Base-by-base conservation (phyloP, 2,113 vertebrate species). In the Xiphophorus couchianus region DNA sequence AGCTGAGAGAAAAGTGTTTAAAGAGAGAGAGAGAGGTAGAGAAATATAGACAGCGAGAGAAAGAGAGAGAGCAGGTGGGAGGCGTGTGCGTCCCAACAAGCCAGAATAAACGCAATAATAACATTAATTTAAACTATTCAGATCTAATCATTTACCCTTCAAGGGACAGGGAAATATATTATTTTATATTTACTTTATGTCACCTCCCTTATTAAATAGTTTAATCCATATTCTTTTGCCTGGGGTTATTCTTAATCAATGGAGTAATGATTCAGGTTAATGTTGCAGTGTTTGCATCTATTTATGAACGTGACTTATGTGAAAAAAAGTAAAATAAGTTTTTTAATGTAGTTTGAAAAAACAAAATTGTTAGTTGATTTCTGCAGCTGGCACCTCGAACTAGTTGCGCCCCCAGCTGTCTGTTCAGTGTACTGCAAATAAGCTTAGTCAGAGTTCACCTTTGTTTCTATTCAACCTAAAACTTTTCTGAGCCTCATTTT, bases 321-420 rank as follows among this genome's bases (percentile, higher is more conserved):
- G n/a, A n/a, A n/a, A 11, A 54, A 25, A 54, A 51, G 22, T 1
- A 35, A 35, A 33, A 35, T 9, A 35, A 35, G 33, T 58, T 58
- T 54, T 58, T 35, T 5, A 17, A 48, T 48, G 44, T 48, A 42
- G 9, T 37, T 37, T 44, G 3, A 17, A 44, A 44, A 48, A 48
- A 1, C 14, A 5, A 48, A 48, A 48, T 48, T 44, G 15, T 44
- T 44, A 17, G 44, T 48, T 48, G 6, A 29, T 29, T 14, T 69
- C 4, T 1, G 28, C 58, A 27, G 29, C 65, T 69, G 77, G 66
- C 76, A 51, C 73, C 68, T 76, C 71, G 85, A 91, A 78, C 85
- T 69, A 79, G 81, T 93, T 90, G 93, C 93, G 93, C 93, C 94
- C 92, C 90, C 93, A 86, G 71, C 91, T 73, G 94, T 92, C 86